Evolutionary conservation across 2,113 vertebrate species (phyloP).

Genomic region (Rhodinocichla rosea): DNA sequence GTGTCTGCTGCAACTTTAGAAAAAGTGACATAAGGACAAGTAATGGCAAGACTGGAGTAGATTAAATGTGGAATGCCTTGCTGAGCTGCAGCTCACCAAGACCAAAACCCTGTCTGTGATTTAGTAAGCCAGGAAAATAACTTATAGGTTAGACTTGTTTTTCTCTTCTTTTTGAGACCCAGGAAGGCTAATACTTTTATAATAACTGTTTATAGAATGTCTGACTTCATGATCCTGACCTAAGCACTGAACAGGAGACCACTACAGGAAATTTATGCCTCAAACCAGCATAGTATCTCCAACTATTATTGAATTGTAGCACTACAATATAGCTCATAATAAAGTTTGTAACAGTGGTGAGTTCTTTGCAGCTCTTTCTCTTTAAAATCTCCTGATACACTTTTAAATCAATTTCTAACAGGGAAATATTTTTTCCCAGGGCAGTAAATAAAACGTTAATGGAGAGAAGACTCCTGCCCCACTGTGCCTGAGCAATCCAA

Average conservation of each 20-base stretch:
- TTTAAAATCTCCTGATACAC: constrained; percentile 36
- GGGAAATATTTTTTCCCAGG: constrained; percentile 1
- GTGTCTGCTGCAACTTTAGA: background rate
- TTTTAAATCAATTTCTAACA: constrained; percentile 40
- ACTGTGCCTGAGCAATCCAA: background rate
- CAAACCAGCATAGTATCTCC: constrained; percentile 8
- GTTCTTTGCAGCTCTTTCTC: constrained; percentile 20
- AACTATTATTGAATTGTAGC: constrained; percentile 53
- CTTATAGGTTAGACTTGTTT: constrained; percentile 2
- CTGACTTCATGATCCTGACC: constrained; percentile 50
- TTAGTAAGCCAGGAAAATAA: constrained; percentile 39
- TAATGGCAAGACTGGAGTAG: background rate
- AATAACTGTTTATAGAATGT: constrained; percentile 53
- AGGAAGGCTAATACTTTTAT: constrained; percentile 19
- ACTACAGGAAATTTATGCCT: constrained; percentile 52
- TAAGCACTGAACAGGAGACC: constrained; percentile 22
- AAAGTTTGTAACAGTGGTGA: constrained; percentile 17
- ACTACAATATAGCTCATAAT: constrained; percentile 36
- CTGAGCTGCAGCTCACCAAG: constrained; percentile 2
- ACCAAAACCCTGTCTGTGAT: constrained; percentile 2
- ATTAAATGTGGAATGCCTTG: background rate
- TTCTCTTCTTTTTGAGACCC: background rate
- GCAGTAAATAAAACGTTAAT: constrained; percentile 21
- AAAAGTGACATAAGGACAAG: background rate
- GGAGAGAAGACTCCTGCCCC: background rate